Base-by-base conservation (phyloP, 2,888 invertebrate species). In the Crepidodera aurea region DNA sequence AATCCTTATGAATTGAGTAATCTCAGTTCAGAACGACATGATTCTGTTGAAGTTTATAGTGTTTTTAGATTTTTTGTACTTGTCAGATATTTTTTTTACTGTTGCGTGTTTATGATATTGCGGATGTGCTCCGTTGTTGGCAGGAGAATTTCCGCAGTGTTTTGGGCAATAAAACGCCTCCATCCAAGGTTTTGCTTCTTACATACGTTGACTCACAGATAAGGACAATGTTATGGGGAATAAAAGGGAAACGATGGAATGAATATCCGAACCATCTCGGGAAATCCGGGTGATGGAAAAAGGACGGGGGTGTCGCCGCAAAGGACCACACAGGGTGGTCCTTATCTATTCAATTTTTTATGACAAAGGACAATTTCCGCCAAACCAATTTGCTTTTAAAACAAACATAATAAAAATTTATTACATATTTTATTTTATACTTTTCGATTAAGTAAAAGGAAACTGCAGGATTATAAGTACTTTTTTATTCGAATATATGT, bases 61-160 rank as follows among this genome's bases (percentile, higher is more conserved):
- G 6, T 29, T 10, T 10, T 29, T 29, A 29, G 29, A 29, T 29
- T 29, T 29, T 29, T 29, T 29, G 5, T 1, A 8, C 10, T 13
- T 27, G 27, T 16, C 12, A 6, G 12, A 13, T 32, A 27, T 10
- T 37, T 37, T 34, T 51, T 51, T 55, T 55, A 25, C 42, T 55
- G 16, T 44, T 44, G 12, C 27, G 18, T 10, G 44, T 55, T 57
- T 57, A 57, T 57, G 57, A 57, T 57, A 57, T 57, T 48, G 57
- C 57, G 48, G 48, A 57, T 57, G 22, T 57, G 18, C 46, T 56
- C 7, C 32, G 37, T 56, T 56, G 48, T 48, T 56, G 56, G 37
- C 10, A 34, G 39, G 19, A n/a, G 29, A 57, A 39, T 57, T 57
- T 57, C 48, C 57, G 48, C 57, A 50, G 37, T 57, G 48, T 57